Percentiles rank a stretch among this genome's conserved stretches.
Evolutionary conservation across 2,888 invertebrate species (phyloP).

Genomic region (Galerucella nymphaeae): DNA sequence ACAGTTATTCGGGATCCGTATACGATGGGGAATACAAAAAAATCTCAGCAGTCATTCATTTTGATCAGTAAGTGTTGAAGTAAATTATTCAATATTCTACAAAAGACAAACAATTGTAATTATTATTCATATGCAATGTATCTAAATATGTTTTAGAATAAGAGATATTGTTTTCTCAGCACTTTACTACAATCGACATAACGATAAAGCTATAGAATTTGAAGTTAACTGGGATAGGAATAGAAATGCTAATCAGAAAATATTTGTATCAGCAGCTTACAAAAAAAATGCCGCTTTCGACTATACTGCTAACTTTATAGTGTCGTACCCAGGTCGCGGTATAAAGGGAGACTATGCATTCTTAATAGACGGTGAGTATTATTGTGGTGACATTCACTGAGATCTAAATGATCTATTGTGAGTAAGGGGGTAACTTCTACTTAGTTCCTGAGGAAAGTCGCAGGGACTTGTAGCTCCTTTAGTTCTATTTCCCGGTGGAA

Average conservation of each 20-base stretch:
- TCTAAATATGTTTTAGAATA: slow-evolving; percentile 67
- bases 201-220: slow-evolving; percentile 75
- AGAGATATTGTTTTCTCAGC: slow-evolving; percentile 79
- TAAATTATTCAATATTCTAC: not conserved
- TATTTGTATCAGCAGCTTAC: slow-evolving; percentile 72
- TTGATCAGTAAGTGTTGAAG: slow-evolving; percentile 75
- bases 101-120: too few relatives aligned
- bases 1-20: slow-evolving; percentile 74
- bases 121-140: too few relatives aligned
- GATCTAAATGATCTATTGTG: too few relatives aligned
- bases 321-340: slow-evolving; percentile 82
- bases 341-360: slow-evolving; percentile 77
- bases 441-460: too few relatives aligned
- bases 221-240: slow-evolving; percentile 89
- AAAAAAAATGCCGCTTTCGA: slow-evolving; percentile 72
- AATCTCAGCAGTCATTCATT: slow-evolving; percentile 77
- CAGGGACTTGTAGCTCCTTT: too few relatives aligned
- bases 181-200: slow-evolving; percentile 70
- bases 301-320: slow-evolving; percentile 71
- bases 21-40: slow-evolving; percentile 75
- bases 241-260: slow-evolving; percentile 81
- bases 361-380: slow-evolving; percentile 66
- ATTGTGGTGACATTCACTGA: too few relatives aligned
- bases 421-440: too few relatives aligned
- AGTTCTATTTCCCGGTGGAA: too few relatives aligned